A percentile compares a stretch with the other conserved stretches of the same genome.
These are phyloP conservation scores for Pterocles burchelli DNA, from an alignment of 2,113 vertebrate species.

Conservation along the genomic window DNA sequence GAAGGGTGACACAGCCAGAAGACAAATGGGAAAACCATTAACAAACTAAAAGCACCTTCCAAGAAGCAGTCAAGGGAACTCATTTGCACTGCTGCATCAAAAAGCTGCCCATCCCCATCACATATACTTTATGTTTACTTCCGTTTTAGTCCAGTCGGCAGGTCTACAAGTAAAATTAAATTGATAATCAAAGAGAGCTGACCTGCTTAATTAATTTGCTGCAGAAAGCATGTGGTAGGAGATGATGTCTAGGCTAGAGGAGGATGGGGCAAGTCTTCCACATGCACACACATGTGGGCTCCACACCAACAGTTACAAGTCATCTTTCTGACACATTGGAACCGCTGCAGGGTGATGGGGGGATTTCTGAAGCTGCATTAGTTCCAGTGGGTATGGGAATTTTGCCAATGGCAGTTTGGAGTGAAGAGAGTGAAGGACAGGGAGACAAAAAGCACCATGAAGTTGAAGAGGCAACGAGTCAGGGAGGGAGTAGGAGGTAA, in stretches of 20 bases:
- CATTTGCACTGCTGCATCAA: background rate
- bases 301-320: slow-evolving; percentile 3
- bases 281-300: background rate
- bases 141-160: background rate
- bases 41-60: slow-evolving; percentile 40
- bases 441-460: background rate
- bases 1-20: background rate
- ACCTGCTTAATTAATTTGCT: slow-evolving; percentile 69
- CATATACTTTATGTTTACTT: background rate
- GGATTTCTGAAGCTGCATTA: slow-evolving; percentile 40
- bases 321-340: slow-evolving; percentile 8
- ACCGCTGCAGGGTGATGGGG: background rate
- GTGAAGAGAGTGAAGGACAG: background rate
- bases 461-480: background rate
- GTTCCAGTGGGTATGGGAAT: slow-evolving; percentile 53
- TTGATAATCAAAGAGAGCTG: slow-evolving; percentile 63
- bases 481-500: background rate
- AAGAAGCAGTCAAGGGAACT: background rate
- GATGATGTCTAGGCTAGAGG: background rate
- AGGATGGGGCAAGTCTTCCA: background rate
- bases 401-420: slow-evolving; percentile 34
- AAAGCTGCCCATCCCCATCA: background rate
- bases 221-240: slow-evolving; percentile 25
- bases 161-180: slow-evolving; percentile 48
- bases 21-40: slow-evolving; percentile 33